phyloP scores from a whole-genome alignment of 1,140 invertebrate genomes.

The Ptiloglossa arizonensis region DNA sequence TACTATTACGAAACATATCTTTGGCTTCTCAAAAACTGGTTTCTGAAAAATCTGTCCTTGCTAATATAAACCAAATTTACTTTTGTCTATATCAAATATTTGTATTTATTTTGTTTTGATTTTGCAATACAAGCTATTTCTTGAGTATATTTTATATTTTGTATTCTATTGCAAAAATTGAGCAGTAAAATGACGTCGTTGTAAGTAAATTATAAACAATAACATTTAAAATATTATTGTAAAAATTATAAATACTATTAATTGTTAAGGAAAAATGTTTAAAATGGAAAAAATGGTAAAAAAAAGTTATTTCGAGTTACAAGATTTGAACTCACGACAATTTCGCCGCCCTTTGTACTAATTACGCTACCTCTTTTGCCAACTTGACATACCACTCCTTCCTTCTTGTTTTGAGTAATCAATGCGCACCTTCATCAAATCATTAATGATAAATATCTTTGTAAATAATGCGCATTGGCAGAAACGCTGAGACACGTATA shows the following conservation, averaged over 20 bases:
- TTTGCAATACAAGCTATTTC: too few relatives aligned
- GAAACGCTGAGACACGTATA: background rate
- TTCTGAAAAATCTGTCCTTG: too few relatives aligned
- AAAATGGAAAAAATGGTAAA: background rate
- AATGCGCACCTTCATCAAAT: background rate
- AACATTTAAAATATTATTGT: background rate
- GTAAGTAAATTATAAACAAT: too few relatives aligned
- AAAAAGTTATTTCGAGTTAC: background rate
- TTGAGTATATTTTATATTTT: too few relatives aligned
- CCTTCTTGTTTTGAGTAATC: background rate
- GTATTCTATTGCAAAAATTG: too few relatives aligned
- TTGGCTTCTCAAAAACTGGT: too few relatives aligned
- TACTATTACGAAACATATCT: too few relatives aligned
- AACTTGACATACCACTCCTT: background rate
- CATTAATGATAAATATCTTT: background rate
- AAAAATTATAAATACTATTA: background rate
- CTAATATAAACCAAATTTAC: too few relatives aligned
- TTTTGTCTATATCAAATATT: too few relatives aligned
- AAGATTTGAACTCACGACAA: background rate
- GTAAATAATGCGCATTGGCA: slow-evolving; percentile 1
- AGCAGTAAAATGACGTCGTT: too few relatives aligned
- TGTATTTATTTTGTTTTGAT: too few relatives aligned
- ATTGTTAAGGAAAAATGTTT: background rate
- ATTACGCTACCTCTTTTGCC: background rate
- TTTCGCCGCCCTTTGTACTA: background rate